Evolutionary conservation across 2,113 vertebrate genomes (phyloP), one percentile per base, ranked within the genome.

Genomic region (Lagopus muta): DNA sequence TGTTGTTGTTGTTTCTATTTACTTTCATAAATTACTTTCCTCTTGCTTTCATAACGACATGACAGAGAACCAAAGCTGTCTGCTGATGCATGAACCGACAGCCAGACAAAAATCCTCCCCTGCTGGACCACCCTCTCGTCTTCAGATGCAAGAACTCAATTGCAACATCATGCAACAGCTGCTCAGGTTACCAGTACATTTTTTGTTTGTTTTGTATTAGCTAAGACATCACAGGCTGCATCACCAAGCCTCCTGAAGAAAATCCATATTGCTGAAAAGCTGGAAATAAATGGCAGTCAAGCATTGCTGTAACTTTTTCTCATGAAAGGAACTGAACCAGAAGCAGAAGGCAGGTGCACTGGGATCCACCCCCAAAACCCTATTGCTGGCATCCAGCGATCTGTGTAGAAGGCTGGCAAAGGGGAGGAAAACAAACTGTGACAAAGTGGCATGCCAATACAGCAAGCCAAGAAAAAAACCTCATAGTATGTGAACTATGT

Each of bases 221-320:
- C 15, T 34, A 43, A 22, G 40, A 30, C n/a, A 69, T 40, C 74
- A 48, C 34, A 70, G 62, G 58, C n/a, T 73, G 43, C 16, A 57
- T 32, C 66, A 76, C 13, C 61, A 57, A 48, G n/a, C 40, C 34
- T 87, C 48, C 75, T 82, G 25, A 92, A 82, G 71, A 82, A 82
- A 96, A 72, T 14, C 58, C 27, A 54, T 13, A 18, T 54, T 85
- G 74, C 70, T 91, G n/a, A 21, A 92, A 87, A 48, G 78, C 2
- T 85, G 58, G 54, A 85, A 82, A 58, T 72, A 66, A 70, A 76
- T 9, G 67, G 55, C 64, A 94, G 55, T 60, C 43, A 76, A 79
- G 52, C 89, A 71, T 78, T 89, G 67, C 64, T 82, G n/a, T 9
- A 70, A 60, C 75, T 66, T 22, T 66, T 96, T 92, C 75, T 71